These are phyloP conservation scores for Nasonia giraulti DNA, from an alignment of 1,140 invertebrate species.

Conservation along the genomic window DNA sequence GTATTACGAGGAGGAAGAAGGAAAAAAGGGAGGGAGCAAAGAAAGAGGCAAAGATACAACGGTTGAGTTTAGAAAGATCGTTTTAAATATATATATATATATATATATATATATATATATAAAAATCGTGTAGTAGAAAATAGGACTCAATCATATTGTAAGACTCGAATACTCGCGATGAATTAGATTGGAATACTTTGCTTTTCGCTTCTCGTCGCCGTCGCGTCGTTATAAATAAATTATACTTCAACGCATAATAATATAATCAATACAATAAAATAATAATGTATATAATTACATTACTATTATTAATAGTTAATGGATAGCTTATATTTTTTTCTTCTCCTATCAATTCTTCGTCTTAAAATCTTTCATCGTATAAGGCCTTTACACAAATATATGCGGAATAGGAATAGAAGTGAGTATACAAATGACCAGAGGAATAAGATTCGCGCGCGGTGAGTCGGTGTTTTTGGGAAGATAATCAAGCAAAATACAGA, in stretches of 20 bases:
- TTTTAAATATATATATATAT: slow-evolving; percentile 18
- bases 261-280: slow-evolving; percentile 20
- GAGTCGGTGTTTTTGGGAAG: too few relatives aligned
- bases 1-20: not conserved
- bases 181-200: slow-evolving; percentile 26
- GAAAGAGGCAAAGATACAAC: not conserved
- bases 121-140: slow-evolving; percentile 40
- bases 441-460: not conserved
- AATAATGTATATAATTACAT: slow-evolving; percentile 18
- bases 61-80: not conserved
- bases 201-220: not conserved
- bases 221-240: slow-evolving; percentile 43
- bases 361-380: not conserved
- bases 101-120: not conserved
- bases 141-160: not conserved
- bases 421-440: not conserved
- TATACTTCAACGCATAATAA: slow-evolving; percentile 27
- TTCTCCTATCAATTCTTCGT: not conserved
- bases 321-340: slow-evolving; percentile 22
- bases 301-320: slow-evolving; percentile 29
- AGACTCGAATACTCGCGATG: slow-evolving; percentile 36
- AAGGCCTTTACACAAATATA: not conserved
- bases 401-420: not conserved
- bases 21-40: not conserved
- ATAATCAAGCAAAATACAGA: too few relatives aligned